phyloP scores from a whole-genome alignment of 2,888 invertebrate species.

The Oscheius sp. region DNA sequence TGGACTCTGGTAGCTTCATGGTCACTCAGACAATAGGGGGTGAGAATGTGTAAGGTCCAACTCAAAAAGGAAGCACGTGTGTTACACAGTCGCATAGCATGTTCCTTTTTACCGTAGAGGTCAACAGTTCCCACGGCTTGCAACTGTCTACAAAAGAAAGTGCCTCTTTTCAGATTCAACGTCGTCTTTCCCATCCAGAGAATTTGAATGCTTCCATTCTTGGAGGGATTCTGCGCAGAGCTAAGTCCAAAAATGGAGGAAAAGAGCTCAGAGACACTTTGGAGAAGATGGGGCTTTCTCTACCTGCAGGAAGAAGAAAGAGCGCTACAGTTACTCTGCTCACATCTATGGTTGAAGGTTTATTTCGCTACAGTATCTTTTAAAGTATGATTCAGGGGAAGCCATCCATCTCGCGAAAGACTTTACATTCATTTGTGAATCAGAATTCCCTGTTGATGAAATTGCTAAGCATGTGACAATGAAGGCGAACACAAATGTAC shows the following conservation, averaged over 20 bases:
- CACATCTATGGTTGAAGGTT: constrained; percentile 93
- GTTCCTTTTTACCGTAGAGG: neutral
- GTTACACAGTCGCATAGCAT: constrained; percentile 6
- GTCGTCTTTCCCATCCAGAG: constrained; percentile 90
- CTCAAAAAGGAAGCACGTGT: neutral
- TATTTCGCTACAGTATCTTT: too few species aligned
- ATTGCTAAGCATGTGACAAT: constrained; percentile 79
- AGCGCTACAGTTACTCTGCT: constrained; percentile 96
- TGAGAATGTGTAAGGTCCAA: neutral
- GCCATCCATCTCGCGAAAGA: constrained; percentile 96
- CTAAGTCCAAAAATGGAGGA: constrained; percentile 98
- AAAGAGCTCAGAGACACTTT: constrained; percentile 91
- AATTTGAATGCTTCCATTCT: constrained; percentile 95
- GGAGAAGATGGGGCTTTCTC: constrained; percentile 94
- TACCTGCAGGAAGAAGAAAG: constrained; percentile 96
- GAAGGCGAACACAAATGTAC: neutral
- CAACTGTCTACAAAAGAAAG: too few species aligned
- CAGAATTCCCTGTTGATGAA: constrained; percentile 95
- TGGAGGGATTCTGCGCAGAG: constrained; percentile 94
- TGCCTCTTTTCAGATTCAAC: constrained; percentile 74
- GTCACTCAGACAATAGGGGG: constrained; percentile 21
- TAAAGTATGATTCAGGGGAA: constrained; percentile 76
- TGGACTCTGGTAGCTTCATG: constrained; percentile 17
- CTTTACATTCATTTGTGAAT: constrained; percentile 97
- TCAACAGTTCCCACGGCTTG: constrained; percentile 13